Percentiles rank a stretch among this genome's conserved stretches.
phyloP scores from a whole-genome alignment of 2,113 vertebrate species.

The Halcyon senegalensis region DNA sequence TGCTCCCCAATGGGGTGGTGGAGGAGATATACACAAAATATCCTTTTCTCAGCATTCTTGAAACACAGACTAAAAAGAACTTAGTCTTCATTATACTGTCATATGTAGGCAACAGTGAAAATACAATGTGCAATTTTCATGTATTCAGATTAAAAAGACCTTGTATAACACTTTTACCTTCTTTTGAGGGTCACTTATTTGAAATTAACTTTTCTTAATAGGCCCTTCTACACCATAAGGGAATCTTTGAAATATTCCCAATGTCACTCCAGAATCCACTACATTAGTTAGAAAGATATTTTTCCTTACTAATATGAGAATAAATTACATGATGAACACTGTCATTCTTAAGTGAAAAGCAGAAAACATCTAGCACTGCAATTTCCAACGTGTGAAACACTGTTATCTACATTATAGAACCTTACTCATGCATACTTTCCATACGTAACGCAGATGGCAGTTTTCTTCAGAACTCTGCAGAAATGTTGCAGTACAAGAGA shows the following conservation, averaged over 20 bases:
- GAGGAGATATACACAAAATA: background rate
- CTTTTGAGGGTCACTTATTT: background rate
- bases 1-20: background rate
- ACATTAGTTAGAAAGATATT: background rate
- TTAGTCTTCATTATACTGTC: background rate
- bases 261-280: background rate
- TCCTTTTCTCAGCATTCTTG: background rate
- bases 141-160: background rate
- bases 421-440: accelerated
- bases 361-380: background rate
- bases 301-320: background rate
- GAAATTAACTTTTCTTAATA: background rate
- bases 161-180: background rate
- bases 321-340: background rate
- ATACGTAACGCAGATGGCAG: background rate
- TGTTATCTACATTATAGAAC: background rate
- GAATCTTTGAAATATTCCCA: background rate
- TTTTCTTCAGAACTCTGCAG: background rate
- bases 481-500: background rate
- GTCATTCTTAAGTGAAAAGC: background rate
- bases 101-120: background rate
- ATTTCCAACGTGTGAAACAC: background rate
- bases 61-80: background rate
- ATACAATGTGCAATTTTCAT: background rate
- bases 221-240: background rate